Evolutionary conservation across 1,140 invertebrate genomes (phyloP).

Genomic region (Hesperophylax magnus): DNA sequence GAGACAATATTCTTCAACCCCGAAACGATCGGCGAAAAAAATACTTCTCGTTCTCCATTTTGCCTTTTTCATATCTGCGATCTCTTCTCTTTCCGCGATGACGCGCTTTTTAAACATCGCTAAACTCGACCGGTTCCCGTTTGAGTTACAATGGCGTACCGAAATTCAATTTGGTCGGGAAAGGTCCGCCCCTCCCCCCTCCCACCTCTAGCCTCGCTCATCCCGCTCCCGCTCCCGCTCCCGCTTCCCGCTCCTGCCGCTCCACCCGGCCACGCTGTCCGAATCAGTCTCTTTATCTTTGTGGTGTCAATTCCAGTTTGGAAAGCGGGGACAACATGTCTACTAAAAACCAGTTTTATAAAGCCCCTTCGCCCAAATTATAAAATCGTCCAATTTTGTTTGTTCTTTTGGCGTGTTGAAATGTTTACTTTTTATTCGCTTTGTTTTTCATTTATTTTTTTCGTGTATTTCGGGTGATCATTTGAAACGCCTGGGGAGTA

Average conservation of each 20-base stretch:
- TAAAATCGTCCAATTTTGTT: constrained; percentile 59
- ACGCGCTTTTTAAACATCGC: constrained; percentile 54
- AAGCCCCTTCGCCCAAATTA: constrained; percentile 57
- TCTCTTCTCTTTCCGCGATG: constrained; percentile 53
- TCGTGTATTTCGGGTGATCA: constrained; percentile 40
- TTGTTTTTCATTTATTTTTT: constrained; percentile 46
- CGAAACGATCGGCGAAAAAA: constrained; percentile 19
- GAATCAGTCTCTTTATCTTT: constrained; percentile 57
- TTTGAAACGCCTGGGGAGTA: constrained; percentile 37
- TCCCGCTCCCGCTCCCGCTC: neutral
- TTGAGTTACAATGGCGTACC: constrained; percentile 46
- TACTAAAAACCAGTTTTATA: constrained; percentile 59
- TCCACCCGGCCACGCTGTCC: constrained; percentile 15
- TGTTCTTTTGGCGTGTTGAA: constrained; percentile 58
- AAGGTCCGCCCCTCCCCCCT: constrained; percentile 4
- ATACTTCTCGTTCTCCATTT: constrained; percentile 33
- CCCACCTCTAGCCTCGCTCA: constrained; percentile 5
- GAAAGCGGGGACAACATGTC: constrained; percentile 57
- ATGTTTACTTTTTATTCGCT: constrained; percentile 53
- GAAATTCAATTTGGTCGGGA: constrained; percentile 55
- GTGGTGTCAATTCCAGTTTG: constrained; percentile 59
- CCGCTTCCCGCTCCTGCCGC: neutral
- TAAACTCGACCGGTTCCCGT: constrained; percentile 51
- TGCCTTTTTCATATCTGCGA: constrained; percentile 45
- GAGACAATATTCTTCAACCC: neutral